Conservation (phyloP, 2,113 vertebrate species). For the Triplophysa siluroides region DNA sequence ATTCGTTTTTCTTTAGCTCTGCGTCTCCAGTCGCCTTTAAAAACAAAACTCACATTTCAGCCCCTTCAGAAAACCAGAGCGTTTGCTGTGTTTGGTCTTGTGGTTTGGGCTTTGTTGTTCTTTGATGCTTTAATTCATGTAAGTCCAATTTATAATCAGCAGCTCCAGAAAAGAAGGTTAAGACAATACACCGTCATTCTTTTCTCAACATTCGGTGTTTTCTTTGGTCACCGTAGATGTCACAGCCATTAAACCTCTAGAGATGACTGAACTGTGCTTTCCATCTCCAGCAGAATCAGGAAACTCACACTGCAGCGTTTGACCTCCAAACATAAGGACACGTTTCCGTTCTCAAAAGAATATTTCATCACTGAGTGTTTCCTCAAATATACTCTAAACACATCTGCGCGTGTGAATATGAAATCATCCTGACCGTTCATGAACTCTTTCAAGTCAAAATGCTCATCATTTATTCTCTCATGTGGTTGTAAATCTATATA, state of each 20-base stretch:
- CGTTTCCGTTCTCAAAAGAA: background rate
- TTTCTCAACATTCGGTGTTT: conserved; percentile 62
- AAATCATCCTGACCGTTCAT: too few species aligned
- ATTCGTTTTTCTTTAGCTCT: background rate
- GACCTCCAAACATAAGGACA: conserved; percentile 36
- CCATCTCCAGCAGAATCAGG: conserved; percentile 51
- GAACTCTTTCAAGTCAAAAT: too few species aligned
- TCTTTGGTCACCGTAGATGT: conserved; percentile 72
- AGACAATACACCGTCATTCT: conserved; percentile 66
- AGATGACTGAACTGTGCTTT: conserved; percentile 68
- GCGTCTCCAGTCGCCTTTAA: conserved; percentile 56
- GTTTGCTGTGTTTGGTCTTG: conserved; percentile 62
- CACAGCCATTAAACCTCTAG: conserved; percentile 64
- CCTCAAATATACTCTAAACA: too few species aligned
- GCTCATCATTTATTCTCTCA: too few species aligned
- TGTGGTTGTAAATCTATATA: too few species aligned
- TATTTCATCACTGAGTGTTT: background rate
- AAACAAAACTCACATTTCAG: conserved; percentile 45
- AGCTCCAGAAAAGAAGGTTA: conserved; percentile 66
- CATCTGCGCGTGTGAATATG: too few species aligned
- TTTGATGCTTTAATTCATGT: conserved; percentile 63
- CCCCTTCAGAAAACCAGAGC: conserved; percentile 36
- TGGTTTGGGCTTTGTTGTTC: conserved; percentile 61
- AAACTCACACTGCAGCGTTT: conserved; percentile 48
- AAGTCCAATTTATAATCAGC: conserved; percentile 68